Conservation (phyloP, 2,113 vertebrate species). For the Alligator mississippiensis region DNA sequence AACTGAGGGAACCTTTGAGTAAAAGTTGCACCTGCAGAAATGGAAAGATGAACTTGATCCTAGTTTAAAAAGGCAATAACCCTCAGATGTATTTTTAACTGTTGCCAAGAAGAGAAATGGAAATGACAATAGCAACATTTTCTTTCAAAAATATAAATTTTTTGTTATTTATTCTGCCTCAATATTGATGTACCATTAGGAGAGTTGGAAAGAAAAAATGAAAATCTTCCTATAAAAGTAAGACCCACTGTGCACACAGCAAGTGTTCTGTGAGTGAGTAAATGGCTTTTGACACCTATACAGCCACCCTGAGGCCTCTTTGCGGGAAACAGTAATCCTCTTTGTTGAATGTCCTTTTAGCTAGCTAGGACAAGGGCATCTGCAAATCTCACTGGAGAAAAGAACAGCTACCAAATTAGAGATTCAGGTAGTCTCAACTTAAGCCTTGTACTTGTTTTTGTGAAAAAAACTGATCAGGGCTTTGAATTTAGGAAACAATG, state of each 20-base stretch:
- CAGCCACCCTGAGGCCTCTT: not conserved
- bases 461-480: rapidly evolving
- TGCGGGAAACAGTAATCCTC: not conserved
- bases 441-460: not conserved
- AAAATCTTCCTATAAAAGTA: not conserved
- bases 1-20: not conserved
- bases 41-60: not conserved
- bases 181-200: not conserved
- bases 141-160: not conserved
- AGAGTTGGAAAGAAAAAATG: not conserved
- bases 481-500: rapidly evolving
- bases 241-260: not conserved
- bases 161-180: not conserved
- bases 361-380: not conserved
- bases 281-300: not conserved
- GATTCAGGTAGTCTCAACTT: not conserved
- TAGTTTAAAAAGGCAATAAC: not conserved
- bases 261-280: not conserved
- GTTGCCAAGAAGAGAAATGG: not conserved
- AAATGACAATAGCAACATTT: not conserved
- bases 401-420: not conserved
- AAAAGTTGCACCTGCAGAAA: not conserved
- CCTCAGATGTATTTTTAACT: not conserved
- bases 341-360: not conserved
- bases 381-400: not conserved